Percentiles rank a stretch among this genome's conserved stretches.
Conservation (phyloP, 2,113 vertebrate species). For the Scortum barcoo region DNA sequence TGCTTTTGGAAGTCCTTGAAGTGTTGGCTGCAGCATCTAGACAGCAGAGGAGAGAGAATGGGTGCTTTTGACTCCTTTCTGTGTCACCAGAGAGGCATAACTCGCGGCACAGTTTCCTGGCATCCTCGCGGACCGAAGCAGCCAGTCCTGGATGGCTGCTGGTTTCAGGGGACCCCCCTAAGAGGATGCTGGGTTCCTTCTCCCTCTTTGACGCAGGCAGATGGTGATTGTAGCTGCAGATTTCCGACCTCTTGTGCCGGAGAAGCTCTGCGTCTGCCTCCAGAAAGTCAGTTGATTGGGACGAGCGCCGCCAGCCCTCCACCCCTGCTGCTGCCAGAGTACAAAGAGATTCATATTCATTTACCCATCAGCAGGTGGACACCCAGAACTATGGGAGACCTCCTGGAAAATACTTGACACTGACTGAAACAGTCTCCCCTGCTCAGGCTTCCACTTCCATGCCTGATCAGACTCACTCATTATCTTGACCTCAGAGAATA, state of each 20-base stretch:
- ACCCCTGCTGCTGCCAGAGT: neutral
- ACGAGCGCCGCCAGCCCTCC: slow-evolving; percentile 6
- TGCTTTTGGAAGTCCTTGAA: slow-evolving; percentile 25
- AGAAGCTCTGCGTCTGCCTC: slow-evolving; percentile 13
- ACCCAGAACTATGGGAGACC: slow-evolving; percentile 5
- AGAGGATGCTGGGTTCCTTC: slow-evolving; percentile 18
- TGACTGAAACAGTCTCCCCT: slow-evolving; percentile 5
- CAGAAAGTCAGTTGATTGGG: slow-evolving; percentile 18
- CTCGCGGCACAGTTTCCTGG: slow-evolving; percentile 35
- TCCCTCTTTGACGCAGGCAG: slow-evolving; percentile 26
- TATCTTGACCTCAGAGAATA: neutral
- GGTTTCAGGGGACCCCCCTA: slow-evolving; percentile 10
- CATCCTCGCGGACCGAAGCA: slow-evolving; percentile 7
- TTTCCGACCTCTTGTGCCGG: slow-evolving; percentile 19
- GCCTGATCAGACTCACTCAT: neutral
- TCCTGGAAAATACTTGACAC: slow-evolving; percentile 14
- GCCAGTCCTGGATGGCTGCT: slow-evolving; percentile 23
- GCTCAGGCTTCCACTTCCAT: neutral
- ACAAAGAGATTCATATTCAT: slow-evolving; percentile 31
- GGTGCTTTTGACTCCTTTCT: slow-evolving; percentile 23
- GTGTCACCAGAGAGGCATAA: slow-evolving; percentile 6
- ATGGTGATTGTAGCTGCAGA: slow-evolving; percentile 25
- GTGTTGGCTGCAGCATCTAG: neutral
- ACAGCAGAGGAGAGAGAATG: slow-evolving; percentile 14
- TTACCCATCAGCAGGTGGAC: slow-evolving; percentile 37